phyloP scores from a whole-genome alignment of 2,888 invertebrate genomes.

The Ypsolopha sequella region DNA sequence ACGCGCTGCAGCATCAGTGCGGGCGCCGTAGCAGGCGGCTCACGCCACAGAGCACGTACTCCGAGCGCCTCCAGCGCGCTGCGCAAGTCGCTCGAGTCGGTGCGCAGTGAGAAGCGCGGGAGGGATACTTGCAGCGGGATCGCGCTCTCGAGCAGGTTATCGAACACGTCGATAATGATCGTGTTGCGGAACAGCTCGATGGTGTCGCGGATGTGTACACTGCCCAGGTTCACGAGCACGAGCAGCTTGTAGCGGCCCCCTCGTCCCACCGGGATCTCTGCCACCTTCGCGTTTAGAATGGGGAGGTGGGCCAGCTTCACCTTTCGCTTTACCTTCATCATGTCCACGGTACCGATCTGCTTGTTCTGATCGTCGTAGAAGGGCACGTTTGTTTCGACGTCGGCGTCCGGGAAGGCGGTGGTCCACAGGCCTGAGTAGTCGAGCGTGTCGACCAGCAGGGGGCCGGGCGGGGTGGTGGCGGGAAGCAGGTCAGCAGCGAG shows the following conservation, averaged over 20 bases:
- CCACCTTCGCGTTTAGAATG: conserved; percentile 17
- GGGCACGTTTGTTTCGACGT: conserved; percentile 12
- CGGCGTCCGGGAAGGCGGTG: conserved; percentile 17
- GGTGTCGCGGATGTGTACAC: conserved; percentile 8
- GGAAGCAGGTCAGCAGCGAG: conserved; percentile 8
- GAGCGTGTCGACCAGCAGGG: conserved; percentile 19
- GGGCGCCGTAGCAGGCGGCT: conserved; percentile 11
- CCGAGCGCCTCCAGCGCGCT: conserved; percentile 18
- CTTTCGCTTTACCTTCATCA: conserved; percentile 19
- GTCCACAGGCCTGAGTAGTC: conserved; percentile 20
- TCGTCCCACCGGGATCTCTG: conserved; percentile 24
- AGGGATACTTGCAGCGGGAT: conserved; percentile 23
- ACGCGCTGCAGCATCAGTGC: background rate
- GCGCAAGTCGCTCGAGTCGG: conserved; percentile 18
- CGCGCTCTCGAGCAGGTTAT: conserved; percentile 16
- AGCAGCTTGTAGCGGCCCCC: conserved; percentile 16
- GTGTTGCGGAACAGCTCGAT: conserved; percentile 16
- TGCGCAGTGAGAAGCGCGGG: conserved; percentile 19
- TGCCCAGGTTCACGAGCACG: conserved; percentile 11
- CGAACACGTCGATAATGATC: conserved; percentile 16
- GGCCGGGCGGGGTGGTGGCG: conserved; percentile 15
- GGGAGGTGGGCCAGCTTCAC: conserved; percentile 20
- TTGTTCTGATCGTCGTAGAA: conserved; percentile 21
- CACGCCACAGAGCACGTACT: conserved; percentile 17
- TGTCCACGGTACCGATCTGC: conserved; percentile 18